Evolutionary conservation across 2,113 vertebrate species (phyloP).

Genomic region (Synchiropus splendidus): DNA sequence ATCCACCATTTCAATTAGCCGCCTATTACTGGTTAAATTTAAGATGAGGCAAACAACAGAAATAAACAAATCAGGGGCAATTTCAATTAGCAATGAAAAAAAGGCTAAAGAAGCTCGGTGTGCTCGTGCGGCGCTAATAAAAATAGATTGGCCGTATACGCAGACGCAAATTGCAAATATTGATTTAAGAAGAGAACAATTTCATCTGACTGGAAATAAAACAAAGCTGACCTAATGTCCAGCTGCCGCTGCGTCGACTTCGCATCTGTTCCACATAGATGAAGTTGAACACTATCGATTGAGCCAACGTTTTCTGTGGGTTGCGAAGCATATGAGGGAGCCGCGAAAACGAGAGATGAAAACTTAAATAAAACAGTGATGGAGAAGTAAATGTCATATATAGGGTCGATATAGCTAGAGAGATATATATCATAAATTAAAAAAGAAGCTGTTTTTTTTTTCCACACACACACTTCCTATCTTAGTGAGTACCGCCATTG

Average conservation of each 20-base stretch:
- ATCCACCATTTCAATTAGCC: too few species aligned
- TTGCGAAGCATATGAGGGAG: background rate
- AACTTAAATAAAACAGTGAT: background rate
- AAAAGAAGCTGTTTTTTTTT: too few species aligned
- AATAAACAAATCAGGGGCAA: constrained; percentile 19
- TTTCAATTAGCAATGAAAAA: constrained; percentile 15
- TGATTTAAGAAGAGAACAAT: constrained; percentile 7
- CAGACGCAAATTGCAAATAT: constrained; percentile 10
- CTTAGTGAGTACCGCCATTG: too few species aligned
- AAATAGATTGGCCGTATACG: constrained; percentile 7
- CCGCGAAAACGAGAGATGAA: too few species aligned
- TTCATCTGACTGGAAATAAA: constrained; percentile 9
- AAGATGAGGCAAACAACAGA: constrained; percentile 2
- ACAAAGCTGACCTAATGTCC: background rate
- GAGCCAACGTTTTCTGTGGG: background rate
- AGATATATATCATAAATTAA: too few species aligned
- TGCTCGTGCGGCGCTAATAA: constrained; percentile 8
- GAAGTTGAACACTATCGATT: background rate
- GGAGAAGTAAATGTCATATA: background rate
- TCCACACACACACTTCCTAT: too few species aligned
- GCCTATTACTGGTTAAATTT: too few species aligned
- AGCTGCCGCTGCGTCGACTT: constrained; percentile 1
- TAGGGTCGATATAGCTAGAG: too few species aligned
- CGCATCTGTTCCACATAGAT: background rate
- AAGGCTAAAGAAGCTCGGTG: constrained; percentile 11